Base-by-base conservation (phyloP, 2,113 vertebrate genomes). In the Sinocyclocheilus anophthalmus region DNA sequence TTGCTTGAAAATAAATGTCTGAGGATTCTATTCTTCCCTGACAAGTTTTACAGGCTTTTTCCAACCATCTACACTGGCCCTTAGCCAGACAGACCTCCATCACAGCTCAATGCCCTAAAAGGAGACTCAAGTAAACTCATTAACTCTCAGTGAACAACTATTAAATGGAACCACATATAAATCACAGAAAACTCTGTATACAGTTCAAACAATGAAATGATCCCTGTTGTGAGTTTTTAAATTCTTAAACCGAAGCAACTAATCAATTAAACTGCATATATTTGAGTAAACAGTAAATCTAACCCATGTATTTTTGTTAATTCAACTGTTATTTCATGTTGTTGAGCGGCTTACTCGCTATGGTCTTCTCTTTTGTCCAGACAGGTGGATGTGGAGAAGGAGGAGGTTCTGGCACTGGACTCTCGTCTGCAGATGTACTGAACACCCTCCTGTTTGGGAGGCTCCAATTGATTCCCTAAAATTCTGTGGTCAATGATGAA, bases 371-470 rank as follows among this genome's bases (percentile, higher is more conserved):
- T 89, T 72, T 24, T 77, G 86, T 92, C 92, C 83, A 0, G 53
- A 73, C 91, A 26, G 8, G 77, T 87, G 42, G 81, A 76, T 18
- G 88, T 85, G 24, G 81, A 33, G 53, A 42, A 16, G 30, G 0
- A 73, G 0, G 75, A 45, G 48, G 61, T 78, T 0, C 86, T 33
- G 61, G 20, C 70, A 70, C n/a, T 83, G 50, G 88, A 50, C 39
- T 50, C 83, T 14, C 63, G 89, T 75, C 90, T 91, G 84, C 93
- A 93, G 80, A 96, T 93, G 81, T 95, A 94, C 84, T 91, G 94
- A 91, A 96, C 92, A 1, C 96, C 95, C 88, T 97, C 95, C 45
- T 96, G 95, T 18, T 93, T 91, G 0, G 95, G 95, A 11, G 91
- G 85, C 14, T 95, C 85, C 4, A 97, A 87, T 76, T 96, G 96